Conservation (phyloP, 2,888 invertebrate genomes). For the Frankliniella fusca region DNA sequence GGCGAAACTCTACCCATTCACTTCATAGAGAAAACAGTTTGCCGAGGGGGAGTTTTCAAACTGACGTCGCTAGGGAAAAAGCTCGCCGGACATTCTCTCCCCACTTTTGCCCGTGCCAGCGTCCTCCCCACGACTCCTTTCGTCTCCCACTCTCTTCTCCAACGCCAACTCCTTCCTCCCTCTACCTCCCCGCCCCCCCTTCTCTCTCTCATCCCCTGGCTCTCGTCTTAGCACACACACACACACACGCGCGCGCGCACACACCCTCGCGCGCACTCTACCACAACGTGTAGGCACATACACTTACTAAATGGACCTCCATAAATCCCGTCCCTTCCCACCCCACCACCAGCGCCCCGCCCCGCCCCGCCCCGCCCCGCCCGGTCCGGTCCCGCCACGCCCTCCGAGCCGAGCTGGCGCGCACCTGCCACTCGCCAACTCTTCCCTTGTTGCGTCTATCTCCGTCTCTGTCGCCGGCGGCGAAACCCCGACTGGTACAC, state of each 20-base stretch:
- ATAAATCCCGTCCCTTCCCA: background rate
- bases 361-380: background rate
- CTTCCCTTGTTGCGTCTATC: constrained; percentile 26
- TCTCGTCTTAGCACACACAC: background rate
- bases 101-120: background rate
- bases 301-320: constrained; percentile 20
- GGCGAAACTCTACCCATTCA: constrained; percentile 18
- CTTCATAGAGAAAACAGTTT: constrained; percentile 26
- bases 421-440: constrained; percentile 21
- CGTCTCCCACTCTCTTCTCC: background rate
- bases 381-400: background rate
- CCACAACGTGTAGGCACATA: constrained; percentile 24
- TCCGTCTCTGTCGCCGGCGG: constrained; percentile 14
- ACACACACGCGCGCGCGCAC: background rate
- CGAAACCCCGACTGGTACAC: background rate
- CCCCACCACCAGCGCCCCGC: background rate
- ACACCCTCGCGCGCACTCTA: background rate
- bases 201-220: background rate
- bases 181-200: background rate
- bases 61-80: constrained; percentile 19
- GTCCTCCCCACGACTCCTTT: background rate
- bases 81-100: constrained; percentile 7
- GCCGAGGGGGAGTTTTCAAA: constrained; percentile 20
- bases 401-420: background rate
- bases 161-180: background rate